phyloP scores from a whole-genome alignment of 2,888 invertebrate species.

The Meloe dianella region DNA sequence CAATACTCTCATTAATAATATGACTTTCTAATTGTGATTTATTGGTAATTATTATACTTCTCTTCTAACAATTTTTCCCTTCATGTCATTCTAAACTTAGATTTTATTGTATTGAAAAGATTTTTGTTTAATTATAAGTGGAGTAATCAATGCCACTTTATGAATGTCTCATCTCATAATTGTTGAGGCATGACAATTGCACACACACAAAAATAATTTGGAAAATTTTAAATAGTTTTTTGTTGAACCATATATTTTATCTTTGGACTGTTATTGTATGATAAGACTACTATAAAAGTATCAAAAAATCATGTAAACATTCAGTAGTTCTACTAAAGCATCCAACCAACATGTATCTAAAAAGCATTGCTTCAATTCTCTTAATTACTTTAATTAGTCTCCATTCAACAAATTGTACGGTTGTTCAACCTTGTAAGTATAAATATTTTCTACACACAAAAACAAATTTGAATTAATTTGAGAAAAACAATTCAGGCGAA shows the following conservation, averaged over 20 bases:
- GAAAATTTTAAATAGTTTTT: no score
- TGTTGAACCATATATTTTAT: neutral
- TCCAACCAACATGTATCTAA: neutral
- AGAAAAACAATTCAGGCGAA: neutral
- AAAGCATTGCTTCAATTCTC: neutral
- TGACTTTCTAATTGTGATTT: conserved; percentile 13
- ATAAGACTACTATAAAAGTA: neutral
- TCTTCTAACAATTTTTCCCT: neutral
- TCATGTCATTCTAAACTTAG: neutral
- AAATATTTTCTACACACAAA: neutral
- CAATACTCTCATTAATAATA: conserved; percentile 9
- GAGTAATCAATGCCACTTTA: neutral
- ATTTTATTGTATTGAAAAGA: neutral
- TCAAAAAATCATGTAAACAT: neutral
- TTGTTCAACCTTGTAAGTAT: neutral
- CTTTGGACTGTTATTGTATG: neutral
- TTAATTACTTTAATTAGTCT: neutral
- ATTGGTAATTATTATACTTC: conserved; percentile 7
- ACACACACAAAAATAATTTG: no score
- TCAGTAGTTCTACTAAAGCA: neutral
- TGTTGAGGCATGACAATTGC: neutral
- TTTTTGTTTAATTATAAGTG: neutral
- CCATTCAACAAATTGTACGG: neutral
- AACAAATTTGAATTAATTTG: neutral
- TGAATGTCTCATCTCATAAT: neutral